phyloP scores from a whole-genome alignment of 2,888 invertebrate genomes.

The Creontiades dilutus region DNA sequence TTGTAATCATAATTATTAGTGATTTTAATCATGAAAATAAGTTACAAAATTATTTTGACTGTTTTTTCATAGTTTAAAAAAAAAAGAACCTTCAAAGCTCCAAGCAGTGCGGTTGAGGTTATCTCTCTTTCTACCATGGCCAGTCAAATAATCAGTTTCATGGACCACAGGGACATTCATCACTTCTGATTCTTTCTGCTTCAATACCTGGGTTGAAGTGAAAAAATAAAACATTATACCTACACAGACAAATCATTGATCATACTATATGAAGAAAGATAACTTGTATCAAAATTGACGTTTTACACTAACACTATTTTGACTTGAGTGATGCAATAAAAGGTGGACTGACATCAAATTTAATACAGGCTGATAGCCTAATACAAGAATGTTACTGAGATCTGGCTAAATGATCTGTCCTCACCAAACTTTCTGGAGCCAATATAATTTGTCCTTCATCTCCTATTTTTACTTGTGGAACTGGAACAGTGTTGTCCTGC shows the following conservation, averaged over 20 bases:
- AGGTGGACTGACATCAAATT: no score
- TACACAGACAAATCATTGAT: neutral
- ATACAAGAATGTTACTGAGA: no score
- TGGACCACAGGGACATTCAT: constrained; percentile 30
- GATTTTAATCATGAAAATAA: neutral
- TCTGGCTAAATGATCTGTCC: constrained; percentile 76
- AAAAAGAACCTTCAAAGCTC: constrained; percentile 55
- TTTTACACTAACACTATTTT: no score
- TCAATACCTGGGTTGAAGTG: neutral
- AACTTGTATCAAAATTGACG: no score
- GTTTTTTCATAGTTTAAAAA: neutral
- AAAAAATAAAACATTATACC: neutral
- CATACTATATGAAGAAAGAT: no score
- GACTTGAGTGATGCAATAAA: no score
- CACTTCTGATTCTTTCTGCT: constrained; percentile 21
- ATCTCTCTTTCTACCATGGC: neutral
- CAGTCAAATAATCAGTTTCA: constrained; percentile 30
- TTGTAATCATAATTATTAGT: neutral
- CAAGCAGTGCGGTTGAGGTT: neutral
- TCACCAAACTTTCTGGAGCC: constrained; percentile 88
- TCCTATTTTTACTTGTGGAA: constrained; percentile 91
- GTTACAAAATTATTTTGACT: no score
- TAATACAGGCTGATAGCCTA: no score
- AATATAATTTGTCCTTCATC: constrained; percentile 91
- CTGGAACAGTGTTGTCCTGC: constrained; percentile 77